Evolutionary conservation across 2,797 vertebrate species (phyloP).

Genomic region (Pagetopsis macropterus): DNA sequence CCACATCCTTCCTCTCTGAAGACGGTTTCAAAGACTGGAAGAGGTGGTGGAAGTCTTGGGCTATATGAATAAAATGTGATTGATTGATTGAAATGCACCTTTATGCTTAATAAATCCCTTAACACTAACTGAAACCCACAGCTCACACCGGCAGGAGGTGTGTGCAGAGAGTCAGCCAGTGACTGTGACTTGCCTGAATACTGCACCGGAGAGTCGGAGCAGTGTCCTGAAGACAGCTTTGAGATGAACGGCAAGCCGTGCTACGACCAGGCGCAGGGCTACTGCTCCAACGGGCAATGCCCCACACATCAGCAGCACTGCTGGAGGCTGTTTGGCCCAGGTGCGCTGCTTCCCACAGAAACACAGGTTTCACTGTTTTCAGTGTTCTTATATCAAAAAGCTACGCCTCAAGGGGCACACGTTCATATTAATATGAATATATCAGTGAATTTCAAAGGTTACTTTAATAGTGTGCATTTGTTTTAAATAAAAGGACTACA

Average conservation of each 20-base stretch:
- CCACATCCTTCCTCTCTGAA: constrained; percentile 65
- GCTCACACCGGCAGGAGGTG: constrained; percentile 68
- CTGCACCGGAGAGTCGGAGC: constrained; percentile 81
- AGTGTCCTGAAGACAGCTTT: constrained; percentile 89
- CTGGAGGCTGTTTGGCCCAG: constrained; percentile 87
- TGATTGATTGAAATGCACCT: no score
- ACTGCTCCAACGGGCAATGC: constrained; percentile 88
- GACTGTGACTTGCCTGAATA: constrained; percentile 88
- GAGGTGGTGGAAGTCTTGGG: not conserved
- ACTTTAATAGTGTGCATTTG: not conserved
- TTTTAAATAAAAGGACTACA: not conserved
- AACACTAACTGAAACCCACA: constrained; percentile 41
- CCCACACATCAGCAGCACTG: constrained; percentile 86
- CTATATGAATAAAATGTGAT: no score
- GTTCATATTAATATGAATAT: not conserved
- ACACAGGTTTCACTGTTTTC: not conserved
- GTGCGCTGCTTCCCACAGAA: constrained; percentile 59
- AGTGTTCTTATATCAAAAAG: not conserved
- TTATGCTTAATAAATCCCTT: not conserved
- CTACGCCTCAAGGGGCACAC: not conserved
- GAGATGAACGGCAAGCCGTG: constrained; percentile 90
- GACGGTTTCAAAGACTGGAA: constrained; percentile 25
- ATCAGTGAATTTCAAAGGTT: not conserved
- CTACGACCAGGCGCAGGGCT: constrained; percentile 72
- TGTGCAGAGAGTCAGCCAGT: constrained; percentile 81